Evolutionary conservation across 1,140 invertebrate genomes (phyloP).

Genomic region (Formica exsecta): DNA sequence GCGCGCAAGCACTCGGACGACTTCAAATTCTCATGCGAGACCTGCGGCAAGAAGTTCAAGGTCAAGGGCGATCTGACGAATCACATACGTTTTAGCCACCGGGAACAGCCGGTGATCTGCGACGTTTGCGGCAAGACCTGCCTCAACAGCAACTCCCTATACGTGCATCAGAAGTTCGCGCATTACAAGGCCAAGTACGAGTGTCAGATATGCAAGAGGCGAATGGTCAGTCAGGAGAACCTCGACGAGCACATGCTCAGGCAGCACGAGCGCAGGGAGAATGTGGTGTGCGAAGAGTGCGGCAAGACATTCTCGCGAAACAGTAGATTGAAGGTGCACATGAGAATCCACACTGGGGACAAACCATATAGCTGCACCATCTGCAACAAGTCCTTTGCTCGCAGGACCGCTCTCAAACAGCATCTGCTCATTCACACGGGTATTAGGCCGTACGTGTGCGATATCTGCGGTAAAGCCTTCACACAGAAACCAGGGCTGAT

Average conservation of each 20-base stretch:
- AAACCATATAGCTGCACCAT: conserved; percentile 88
- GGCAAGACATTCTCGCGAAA: conserved; percentile 88
- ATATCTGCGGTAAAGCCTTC: conserved; percentile 93
- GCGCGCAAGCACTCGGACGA: conserved; percentile 84
- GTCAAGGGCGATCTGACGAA: conserved; percentile 88
- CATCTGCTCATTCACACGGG: conserved; percentile 94
- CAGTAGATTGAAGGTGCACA: conserved; percentile 88
- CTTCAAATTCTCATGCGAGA: conserved; percentile 86
- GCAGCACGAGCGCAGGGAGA: conserved; percentile 84
- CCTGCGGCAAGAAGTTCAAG: conserved; percentile 87
- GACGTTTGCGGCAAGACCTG: conserved; percentile 89
- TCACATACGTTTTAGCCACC: conserved; percentile 89
- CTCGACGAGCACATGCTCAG: conserved; percentile 86
- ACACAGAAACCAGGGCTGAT: conserved; percentile 89
- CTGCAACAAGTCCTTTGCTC: conserved; percentile 88
- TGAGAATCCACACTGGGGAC: conserved; percentile 88
- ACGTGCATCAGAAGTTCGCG: conserved; percentile 85
- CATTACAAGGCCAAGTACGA: conserved; percentile 85
- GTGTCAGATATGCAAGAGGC: conserved; percentile 83
- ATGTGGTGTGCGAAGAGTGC: conserved; percentile 87
- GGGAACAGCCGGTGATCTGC: conserved; percentile 90
- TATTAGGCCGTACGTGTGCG: conserved; percentile 94
- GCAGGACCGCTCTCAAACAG: conserved; percentile 83
- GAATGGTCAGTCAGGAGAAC: conserved; percentile 85
- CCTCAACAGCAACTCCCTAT: conserved; percentile 84